Evolutionary conservation across 2,797 vertebrate species (phyloP), one percentile per base, ranked within the genome.

Genomic region (Hydrocynus forskahlii): DNA sequence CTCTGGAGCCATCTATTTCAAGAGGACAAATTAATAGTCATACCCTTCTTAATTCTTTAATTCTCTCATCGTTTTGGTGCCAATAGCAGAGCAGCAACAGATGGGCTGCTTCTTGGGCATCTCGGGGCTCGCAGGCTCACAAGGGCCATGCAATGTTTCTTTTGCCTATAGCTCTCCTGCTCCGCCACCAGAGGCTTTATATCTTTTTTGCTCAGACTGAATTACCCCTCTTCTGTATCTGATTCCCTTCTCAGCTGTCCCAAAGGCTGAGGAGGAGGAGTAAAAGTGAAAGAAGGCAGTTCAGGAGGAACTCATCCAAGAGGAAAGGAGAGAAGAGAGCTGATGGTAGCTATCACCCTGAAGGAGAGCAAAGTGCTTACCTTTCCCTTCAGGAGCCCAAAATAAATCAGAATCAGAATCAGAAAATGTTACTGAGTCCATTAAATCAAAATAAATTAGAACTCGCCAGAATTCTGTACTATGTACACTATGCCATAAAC

Each of bases 231-330:
- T 75, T 59, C 72, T 45, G 66, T 54, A 43, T 40, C 62, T 60
- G 59, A 64, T 83, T 78, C 77, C 76, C 76, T 52, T 43, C 63
- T 81, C 55, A n/a, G 67, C 79, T 62, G 82, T 81, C 87, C 71
- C 52, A 68, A 48, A 86, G 76, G 70, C 68, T 40, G 78, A 75
- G 60, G 67, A 64, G 54, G 66, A 81, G 78, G 23, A 81, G 82
- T 79, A 67, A 79, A 89, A 87, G 76, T 87, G 86, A 89, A 79
- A 67, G 79, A 89, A 86, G 75, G 71, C 23, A 54, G 40, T 71
- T 78, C 48, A 40, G 14, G 48, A 9, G 69, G 29, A 75, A 76
- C 43, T 57, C 59, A 57, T 63, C 23, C 35, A 25, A 66, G 52
- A 50, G 50, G 29, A 63, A 55, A 72, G 60, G 70, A 72, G 76